Base-by-base conservation (phyloP, 2,888 invertebrate genomes). In the Habroteleia sp. region DNA sequence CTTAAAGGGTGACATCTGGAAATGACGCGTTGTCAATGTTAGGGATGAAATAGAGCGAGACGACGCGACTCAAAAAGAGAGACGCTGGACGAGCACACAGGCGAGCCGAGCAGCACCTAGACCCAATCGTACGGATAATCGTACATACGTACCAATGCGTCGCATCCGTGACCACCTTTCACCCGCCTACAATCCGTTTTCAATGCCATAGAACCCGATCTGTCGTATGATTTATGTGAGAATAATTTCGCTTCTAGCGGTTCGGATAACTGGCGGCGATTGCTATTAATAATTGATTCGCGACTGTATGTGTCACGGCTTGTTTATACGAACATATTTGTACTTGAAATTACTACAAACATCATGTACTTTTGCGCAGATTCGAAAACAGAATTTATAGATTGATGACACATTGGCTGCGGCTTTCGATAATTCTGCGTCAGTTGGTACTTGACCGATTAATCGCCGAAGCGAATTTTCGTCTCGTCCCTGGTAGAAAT, bases 211-310 rank as follows among this genome's bases (percentile, higher is more conserved):
- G 65, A 62, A 75, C 62, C 69, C 79, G 80, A 76, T 77, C 77
- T 81, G 80, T 79, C 83, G 77, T 60, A 80, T 85, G 87, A 86
- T 87, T 86, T 85, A 86, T 85, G 81, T 79, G 82, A 81, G 83
- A 82, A 83, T 83, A 84, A 86, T 86, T 84, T 83, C 83, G 79
- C 80, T 81, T 81, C 82, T 82, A 80, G 68, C 74, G 76, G 81
- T 71, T 72, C 80, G 76, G 80, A 82, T 84, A 87, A 87, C 86
- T 85, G 79, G 75, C 81, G 80, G 83, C 82, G 82, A 86, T 86
- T 84, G 82, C 79, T 79, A 81, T 76, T 77, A 77, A 81, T 85
- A 84, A 86, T 85, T 85, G 84, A 87, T 85, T 83, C 79, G 80
- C 80, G 77, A 82, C 82, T 79, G 77, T 78, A 50, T 63, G 60